Evolutionary conservation across 1,140 invertebrate species (phyloP).

Genomic region (Nomia melanderi): DNA sequence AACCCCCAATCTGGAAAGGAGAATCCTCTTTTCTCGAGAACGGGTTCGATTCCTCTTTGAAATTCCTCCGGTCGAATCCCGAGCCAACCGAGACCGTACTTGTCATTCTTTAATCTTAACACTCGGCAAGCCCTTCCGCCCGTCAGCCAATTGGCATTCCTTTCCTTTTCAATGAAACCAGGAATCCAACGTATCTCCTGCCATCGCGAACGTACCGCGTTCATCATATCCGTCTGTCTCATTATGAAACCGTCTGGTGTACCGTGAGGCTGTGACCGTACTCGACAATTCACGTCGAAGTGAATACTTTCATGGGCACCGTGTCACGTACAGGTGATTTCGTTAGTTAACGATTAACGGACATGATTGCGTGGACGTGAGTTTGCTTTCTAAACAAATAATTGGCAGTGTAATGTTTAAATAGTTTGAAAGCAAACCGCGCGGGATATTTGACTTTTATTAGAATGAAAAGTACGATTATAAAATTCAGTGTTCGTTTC

Average conservation of each 20-base stretch:
- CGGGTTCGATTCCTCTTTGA: background rate
- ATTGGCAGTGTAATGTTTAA: no score
- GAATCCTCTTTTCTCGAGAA: background rate
- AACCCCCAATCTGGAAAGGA: background rate
- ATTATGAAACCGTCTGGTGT: background rate
- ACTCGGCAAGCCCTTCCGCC: background rate
- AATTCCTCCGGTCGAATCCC: background rate
- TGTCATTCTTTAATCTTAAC: background rate
- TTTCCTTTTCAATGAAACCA: background rate
- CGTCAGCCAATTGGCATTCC: background rate
- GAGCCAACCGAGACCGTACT: background rate
- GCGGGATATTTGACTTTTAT: no score
- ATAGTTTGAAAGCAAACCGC: no score
- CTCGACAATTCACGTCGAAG: no score
- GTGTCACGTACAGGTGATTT: no score
- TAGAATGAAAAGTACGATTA: no score
- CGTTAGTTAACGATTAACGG: no score
- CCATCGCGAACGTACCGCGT: background rate
- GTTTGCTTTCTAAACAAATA: no score
- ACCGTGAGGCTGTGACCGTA: background rate
- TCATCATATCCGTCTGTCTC: slow-evolving; percentile 1
- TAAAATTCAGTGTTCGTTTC: no score
- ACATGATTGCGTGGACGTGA: no score
- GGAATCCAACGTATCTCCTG: background rate
- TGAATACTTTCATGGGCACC: no score